Evolutionary conservation across 2,797 vertebrate species (phyloP).

Genomic region (Allenopithecus nigroviridis): DNA sequence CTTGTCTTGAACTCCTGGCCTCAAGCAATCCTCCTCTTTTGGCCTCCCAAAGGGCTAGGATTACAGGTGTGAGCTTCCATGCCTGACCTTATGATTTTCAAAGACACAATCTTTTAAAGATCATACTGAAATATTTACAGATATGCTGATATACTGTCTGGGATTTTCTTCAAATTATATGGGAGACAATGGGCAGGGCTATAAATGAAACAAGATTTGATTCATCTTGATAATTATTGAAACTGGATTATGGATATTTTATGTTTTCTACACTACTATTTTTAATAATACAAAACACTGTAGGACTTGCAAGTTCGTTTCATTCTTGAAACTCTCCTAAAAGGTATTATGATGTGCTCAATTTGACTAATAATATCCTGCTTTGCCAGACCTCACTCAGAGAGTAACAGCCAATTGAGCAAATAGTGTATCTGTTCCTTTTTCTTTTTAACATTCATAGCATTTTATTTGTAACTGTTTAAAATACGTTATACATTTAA

Average conservation of each 20-base stretch:
- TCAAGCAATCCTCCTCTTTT: background rate
- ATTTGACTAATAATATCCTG: background rate
- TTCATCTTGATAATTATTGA: background rate
- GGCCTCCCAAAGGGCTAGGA: background rate
- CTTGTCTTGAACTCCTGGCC: background rate
- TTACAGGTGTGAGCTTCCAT: background rate
- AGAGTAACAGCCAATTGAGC: background rate
- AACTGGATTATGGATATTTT: background rate
- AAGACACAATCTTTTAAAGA: background rate
- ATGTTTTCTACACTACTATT: background rate
- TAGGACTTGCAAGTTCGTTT: background rate
- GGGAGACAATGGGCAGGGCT: background rate
- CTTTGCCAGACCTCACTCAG: background rate
- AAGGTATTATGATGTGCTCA: background rate
- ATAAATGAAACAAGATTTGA: background rate
- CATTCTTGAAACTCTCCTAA: conserved; percentile 5
- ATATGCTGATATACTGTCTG: background rate
- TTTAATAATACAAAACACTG: background rate
- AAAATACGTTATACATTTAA: background rate
- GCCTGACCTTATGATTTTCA: background rate
- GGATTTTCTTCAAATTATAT: background rate
- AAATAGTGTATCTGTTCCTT: background rate
- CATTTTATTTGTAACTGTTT: background rate
- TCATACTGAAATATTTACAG: background rate
- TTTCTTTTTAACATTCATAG: background rate